A percentile compares a stretch with the other conserved stretches of the same genome.
phyloP scores from a whole-genome alignment of 64 coral and sea anemone genomes.

The Porites australiensis region DNA sequence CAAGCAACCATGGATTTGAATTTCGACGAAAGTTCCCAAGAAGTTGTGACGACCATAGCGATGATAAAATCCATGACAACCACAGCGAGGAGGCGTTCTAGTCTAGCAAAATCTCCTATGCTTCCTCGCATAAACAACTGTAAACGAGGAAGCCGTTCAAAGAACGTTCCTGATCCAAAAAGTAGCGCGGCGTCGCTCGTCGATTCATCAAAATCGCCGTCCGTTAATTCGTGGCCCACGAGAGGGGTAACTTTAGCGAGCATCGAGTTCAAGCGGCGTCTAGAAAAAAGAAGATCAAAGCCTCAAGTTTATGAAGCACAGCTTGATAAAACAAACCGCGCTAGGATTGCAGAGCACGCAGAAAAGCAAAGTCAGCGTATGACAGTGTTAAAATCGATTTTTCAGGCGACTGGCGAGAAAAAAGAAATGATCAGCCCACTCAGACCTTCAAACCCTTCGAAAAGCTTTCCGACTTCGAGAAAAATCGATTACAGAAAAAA shows the following conservation, averaged over 20 bases:
- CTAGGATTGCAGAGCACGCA: neutral
- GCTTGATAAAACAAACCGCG: neutral
- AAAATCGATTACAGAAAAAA: neutral
- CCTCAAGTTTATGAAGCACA: neutral
- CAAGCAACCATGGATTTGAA: neutral
- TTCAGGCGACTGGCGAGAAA: neutral
- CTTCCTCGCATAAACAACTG: neutral
- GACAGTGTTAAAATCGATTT: conserved; percentile 2
- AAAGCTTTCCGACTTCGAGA: neutral
- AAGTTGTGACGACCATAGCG: conserved; percentile 19
- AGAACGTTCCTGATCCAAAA: neutral
- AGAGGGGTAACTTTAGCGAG: conserved; percentile 43
- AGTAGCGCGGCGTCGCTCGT: neutral
- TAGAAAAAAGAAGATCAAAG: conserved; percentile 3
- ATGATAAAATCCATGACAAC: conserved; percentile 54
- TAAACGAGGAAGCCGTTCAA: neutral
- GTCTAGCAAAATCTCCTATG: neutral
- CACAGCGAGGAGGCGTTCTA: neutral
- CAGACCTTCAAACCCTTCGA: neutral
- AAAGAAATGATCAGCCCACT: neutral
- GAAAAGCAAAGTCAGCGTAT: neutral
- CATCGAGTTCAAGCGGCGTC: conserved; percentile 27
- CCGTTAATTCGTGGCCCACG: neutral
- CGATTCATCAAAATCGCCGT: neutral
- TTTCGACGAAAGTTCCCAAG: conserved; percentile 29